These are phyloP conservation scores for Paguma larvata DNA, from an alignment of 2,797 vertebrate genomes.

Conservation along the genomic window DNA sequence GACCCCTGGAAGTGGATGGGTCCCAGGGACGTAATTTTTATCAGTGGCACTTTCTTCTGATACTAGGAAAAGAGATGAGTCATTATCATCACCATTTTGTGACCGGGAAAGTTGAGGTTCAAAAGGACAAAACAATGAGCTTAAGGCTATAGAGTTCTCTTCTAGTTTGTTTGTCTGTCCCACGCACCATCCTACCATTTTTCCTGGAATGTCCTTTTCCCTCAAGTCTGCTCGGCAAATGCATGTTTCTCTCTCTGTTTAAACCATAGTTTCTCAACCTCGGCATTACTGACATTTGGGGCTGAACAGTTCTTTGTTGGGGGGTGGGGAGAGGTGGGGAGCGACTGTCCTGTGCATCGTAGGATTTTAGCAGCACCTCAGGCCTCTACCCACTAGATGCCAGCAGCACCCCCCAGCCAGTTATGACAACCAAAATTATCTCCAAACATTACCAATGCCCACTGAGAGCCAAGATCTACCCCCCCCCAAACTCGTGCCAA, in stretches of 20 bases:
- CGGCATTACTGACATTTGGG: background rate
- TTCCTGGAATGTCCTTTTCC: slow-evolving; percentile 5
- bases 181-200: background rate
- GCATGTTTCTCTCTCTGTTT: background rate
- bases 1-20: background rate
- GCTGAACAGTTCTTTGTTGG: background rate
- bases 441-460: background rate
- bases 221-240: background rate
- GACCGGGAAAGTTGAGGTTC: background rate
- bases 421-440: background rate
- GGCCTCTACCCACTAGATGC: background rate
- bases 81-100: background rate
- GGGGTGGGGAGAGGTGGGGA: too few species aligned
- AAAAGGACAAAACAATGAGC: slow-evolving; percentile 21
- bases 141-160: background rate
- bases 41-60: background rate
- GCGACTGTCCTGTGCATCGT: background rate
- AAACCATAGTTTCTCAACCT: background rate
- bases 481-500: background rate
- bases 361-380: background rate
- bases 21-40: background rate
- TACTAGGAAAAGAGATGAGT: slow-evolving; percentile 43
- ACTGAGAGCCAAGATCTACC: too few species aligned
- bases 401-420: background rate
- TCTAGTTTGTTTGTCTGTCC: background rate